phyloP scores from a whole-genome alignment of 53 echinoderm and acorn worm species.

The Stichopus horrens region DNA sequence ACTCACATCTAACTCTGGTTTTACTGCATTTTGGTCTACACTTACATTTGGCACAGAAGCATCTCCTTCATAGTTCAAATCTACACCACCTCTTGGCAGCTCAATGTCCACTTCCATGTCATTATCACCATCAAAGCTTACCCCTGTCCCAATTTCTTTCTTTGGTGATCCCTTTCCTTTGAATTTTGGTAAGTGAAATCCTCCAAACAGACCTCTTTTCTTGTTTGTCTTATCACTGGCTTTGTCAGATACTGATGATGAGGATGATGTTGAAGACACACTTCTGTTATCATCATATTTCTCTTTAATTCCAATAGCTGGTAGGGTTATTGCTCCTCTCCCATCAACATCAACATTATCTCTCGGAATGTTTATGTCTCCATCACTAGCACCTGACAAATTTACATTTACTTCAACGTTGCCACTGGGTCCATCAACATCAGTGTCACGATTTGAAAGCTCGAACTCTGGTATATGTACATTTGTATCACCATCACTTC shows the following conservation, averaged over 20 bases:
- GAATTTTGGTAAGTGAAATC: slow-evolving; percentile 64
- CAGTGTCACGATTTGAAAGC: background rate
- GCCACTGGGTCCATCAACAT: slow-evolving; percentile 16
- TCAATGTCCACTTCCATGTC: slow-evolving; percentile 20
- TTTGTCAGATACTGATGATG: background rate
- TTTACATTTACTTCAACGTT: background rate
- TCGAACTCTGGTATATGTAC: background rate
- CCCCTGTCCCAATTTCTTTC: slow-evolving; percentile 27
- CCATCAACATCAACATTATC: slow-evolving; percentile 1
- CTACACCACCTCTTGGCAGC: slow-evolving; percentile 40
- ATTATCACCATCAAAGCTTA: slow-evolving; percentile 7
- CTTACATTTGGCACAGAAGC: slow-evolving; percentile 38
- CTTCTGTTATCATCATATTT: slow-evolving; percentile 17
- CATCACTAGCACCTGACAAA: background rate
- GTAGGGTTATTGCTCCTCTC: background rate
- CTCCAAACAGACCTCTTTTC: slow-evolving; percentile 57
- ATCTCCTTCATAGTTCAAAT: slow-evolving; percentile 43
- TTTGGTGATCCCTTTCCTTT: slow-evolving; percentile 40
- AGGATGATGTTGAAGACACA: slow-evolving; percentile 37
- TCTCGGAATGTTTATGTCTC: background rate
- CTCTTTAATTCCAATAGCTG: background rate
- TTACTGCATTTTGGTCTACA: slow-evolving; percentile 42
- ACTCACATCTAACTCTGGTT: slow-evolving; percentile 55
- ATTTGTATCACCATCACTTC: background rate
- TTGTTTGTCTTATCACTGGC: slow-evolving; percentile 54